Evolutionary conservation across 2,797 vertebrate species (phyloP).

Genomic region (Premnoplex brunnescens): DNA sequence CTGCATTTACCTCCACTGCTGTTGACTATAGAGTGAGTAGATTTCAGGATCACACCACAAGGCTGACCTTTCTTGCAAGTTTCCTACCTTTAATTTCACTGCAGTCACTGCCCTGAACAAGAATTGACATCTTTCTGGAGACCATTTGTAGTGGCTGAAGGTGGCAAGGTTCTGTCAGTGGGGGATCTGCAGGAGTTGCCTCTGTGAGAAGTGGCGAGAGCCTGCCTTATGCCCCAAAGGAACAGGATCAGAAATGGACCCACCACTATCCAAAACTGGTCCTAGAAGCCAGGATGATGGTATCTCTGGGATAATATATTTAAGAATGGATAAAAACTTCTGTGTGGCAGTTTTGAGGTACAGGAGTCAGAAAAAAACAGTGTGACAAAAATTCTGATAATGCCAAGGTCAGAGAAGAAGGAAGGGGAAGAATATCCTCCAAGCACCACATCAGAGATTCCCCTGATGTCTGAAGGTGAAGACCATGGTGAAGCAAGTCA

Average conservation of each 20-base stretch:
- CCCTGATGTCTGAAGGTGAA: no score
- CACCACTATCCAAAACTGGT: background rate
- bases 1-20: background rate
- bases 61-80: background rate
- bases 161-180: background rate
- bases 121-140: background rate
- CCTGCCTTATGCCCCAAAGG: background rate
- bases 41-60: background rate
- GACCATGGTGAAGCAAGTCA: no score
- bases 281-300: background rate
- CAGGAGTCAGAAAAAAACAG: background rate
- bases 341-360: background rate
- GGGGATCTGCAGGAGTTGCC: background rate
- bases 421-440: no score
- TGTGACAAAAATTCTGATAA: background rate
- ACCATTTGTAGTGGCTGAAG: background rate
- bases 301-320: background rate
- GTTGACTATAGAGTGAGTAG: background rate
- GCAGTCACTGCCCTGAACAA: background rate
- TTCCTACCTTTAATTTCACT: background rate
- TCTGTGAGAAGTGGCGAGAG: background rate
- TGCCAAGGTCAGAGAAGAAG: background rate
- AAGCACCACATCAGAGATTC: no score
- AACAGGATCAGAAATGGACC: background rate
- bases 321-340: background rate